phyloP scores from a whole-genome alignment of 2,888 invertebrate genomes.

The Caenorhabditis parvicauda region DNA sequence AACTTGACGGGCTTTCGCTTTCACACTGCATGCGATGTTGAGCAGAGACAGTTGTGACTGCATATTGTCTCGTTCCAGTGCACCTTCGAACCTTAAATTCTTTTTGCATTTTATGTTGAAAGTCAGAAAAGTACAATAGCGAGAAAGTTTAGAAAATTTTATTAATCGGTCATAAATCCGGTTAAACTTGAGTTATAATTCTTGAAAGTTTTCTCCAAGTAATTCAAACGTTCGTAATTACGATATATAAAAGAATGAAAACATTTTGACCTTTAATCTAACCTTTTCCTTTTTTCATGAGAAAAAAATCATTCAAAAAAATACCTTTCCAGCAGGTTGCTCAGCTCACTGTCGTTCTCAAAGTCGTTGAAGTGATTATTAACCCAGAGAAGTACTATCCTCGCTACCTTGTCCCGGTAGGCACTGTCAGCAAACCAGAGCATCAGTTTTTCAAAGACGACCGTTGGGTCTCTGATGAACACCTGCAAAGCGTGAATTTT shows the following conservation, averaged over 20 bases:
- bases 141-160: no score
- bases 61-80: conserved; percentile 71
- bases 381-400: conserved; percentile 95
- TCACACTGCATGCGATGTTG: conserved; percentile 95
- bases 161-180: no score
- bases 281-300: no score
- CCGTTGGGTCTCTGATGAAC: conserved; percentile 82
- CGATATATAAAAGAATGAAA: no score
- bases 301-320: no score
- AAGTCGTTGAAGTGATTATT: conserved; percentile 98
- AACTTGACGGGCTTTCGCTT: conserved; percentile 86
- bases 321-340: conserved; percentile 70
- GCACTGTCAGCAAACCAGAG: conserved; percentile 82
- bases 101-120: no score
- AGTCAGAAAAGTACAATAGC: no score
- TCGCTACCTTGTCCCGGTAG: conserved; percentile 73
- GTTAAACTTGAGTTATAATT: no score
- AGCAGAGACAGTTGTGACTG: conserved; percentile 75
- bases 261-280: no score
- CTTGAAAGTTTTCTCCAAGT: no score
- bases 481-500: no score
- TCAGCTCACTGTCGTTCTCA: conserved; percentile 91
- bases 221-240: no score
- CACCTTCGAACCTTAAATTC: conserved; percentile 36
- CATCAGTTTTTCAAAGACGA: conserved; percentile 82